A percentile compares a stretch with the other conserved stretches of the same genome.
phyloP scores from a whole-genome alignment of 2,888 invertebrate species.

The Microctonus aethiopoides region DNA sequence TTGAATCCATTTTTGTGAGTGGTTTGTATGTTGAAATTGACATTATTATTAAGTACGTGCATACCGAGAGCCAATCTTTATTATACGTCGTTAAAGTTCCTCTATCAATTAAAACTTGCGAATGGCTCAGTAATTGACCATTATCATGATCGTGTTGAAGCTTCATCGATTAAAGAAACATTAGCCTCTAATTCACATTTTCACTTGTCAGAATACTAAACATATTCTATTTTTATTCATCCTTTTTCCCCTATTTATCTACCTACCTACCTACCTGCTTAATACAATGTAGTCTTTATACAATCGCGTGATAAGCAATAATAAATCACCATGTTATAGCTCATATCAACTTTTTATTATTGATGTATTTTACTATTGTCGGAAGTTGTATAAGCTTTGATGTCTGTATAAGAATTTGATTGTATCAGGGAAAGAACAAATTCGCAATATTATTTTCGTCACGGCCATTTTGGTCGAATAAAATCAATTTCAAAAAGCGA shows the following conservation, averaged over 20 bases:
- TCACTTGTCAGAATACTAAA: background rate
- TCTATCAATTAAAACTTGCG: conserved; percentile 30
- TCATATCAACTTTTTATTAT: background rate
- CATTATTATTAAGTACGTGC: conserved; percentile 14
- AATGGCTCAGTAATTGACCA: conserved; percentile 25
- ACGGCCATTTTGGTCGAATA: background rate
- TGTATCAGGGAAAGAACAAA: background rate
- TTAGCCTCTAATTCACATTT: background rate
- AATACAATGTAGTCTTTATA: background rate
- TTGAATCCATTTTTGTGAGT: no score
- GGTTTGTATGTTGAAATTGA: no score
- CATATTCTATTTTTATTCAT: background rate
- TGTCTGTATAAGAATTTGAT: background rate
- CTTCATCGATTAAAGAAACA: conserved; percentile 9
- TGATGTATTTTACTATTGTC: background rate
- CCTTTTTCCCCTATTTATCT: background rate
- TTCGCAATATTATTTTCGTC: background rate
- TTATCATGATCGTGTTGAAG: conserved; percentile 26
- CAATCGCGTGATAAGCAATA: conserved; percentile 17
- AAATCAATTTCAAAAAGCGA: conserved; percentile 38
- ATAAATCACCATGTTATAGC: conserved; percentile 20
- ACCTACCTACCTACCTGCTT: no score
- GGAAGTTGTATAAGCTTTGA: background rate
- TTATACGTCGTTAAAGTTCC: conserved; percentile 30
- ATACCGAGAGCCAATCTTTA: background rate